Base-by-base conservation (phyloP, 2,888 invertebrate genomes). In the Oscheius sp. region DNA sequence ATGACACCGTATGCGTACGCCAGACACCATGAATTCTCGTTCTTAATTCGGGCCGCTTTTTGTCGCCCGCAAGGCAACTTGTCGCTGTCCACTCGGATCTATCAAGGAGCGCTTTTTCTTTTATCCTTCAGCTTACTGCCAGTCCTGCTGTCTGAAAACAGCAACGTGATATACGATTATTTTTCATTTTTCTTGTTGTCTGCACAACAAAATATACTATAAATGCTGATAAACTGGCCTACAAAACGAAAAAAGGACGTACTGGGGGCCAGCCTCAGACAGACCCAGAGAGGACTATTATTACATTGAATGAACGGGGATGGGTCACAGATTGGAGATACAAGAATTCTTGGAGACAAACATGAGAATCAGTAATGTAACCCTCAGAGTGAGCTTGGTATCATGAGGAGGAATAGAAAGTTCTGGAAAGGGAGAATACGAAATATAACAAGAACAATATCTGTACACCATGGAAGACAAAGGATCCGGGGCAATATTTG, bases 21-120 rank as follows among this genome's bases (percentile, higher is more conserved):
- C 35, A 60, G 35, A 60, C 35, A 60, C 42, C 48, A 63, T 21
- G 42, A 68, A 68, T 68, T 68, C 68, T 68, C 29, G 68, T 68
- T 68, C 68, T 35, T 68, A 68, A 68, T 68, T 68, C 55, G 68
- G 35, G 68, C 21, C 35, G 68, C 68, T 68, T 68, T 68, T 68
- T 68, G 53, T 32, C 33, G 68, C 50, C 63, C 53, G 11, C 68
- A 55, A 53, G 35, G 68, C 68, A 68, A 68, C 68, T 68, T 68
- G 68, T 53, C 37, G 53, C 53, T 55, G 42, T 68, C 68, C 68
- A 35, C n/a, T 29, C 33, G 50, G 47, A 63, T 63, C 48, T 42
- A 47, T 63, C 63, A 63, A 47, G 29, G 32, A 53, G 53, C 10
- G 53, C 42, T 42, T 42, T 42, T 42, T 42, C 42, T 42, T 42